Evolutionary conservation across 2,113 vertebrate species (phyloP).

Genomic region (Tachuris rubrigastra): DNA sequence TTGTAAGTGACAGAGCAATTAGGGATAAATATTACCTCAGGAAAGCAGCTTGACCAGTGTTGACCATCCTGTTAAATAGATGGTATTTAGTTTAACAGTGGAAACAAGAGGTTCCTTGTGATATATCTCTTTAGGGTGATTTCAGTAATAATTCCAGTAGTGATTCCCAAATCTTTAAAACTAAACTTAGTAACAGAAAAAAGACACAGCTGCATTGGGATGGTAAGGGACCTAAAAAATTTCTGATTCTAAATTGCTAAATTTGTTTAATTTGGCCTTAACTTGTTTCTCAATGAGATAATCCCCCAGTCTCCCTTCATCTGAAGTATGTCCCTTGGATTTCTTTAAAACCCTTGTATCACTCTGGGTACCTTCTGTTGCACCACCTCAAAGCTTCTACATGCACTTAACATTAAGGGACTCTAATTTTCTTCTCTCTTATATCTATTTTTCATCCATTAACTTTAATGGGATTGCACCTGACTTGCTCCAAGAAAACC

Average conservation of each 20-base stretch:
- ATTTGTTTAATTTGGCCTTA: background rate
- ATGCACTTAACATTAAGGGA: background rate
- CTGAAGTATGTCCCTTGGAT: background rate
- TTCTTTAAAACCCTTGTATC: background rate
- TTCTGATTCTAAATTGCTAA: background rate
- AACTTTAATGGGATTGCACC: background rate
- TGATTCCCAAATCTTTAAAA: background rate
- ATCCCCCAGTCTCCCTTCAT: background rate
- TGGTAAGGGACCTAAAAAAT: background rate
- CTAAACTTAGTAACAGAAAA: background rate
- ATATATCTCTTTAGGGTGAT: slow-evolving; percentile 5
- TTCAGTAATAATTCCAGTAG: background rate
- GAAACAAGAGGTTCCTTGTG: background rate
- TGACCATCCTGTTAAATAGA: background rate
- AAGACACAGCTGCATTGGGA: background rate
- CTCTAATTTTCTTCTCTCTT: background rate
- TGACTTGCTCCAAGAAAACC: background rate
- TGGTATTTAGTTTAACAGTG: background rate
- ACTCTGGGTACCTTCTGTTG: background rate
- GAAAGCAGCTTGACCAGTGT: slow-evolving; percentile 1
- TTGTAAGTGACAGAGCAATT: slow-evolving; percentile 9
- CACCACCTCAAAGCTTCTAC: background rate
- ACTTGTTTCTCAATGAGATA: background rate
- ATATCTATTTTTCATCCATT: background rate
- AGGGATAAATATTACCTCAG: background rate